These are phyloP conservation scores for Scortum barcoo DNA, from an alignment of 2,113 vertebrate species.

Conservation along the genomic window DNA sequence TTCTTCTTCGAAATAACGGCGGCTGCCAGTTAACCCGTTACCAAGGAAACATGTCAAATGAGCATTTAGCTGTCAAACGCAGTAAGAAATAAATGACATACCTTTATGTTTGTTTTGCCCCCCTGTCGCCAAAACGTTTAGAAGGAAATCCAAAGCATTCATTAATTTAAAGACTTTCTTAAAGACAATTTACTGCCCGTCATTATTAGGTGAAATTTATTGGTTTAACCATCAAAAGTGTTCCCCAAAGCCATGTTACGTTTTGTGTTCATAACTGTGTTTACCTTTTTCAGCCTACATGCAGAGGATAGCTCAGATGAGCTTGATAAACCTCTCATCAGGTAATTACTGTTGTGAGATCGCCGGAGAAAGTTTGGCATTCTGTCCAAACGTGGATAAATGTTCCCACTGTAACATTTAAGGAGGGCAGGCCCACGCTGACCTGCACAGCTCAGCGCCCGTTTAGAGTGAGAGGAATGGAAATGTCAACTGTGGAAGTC, in stretches of 20 bases:
- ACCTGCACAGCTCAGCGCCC: conserved; percentile 38
- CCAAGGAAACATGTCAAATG: background rate
- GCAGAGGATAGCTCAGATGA: background rate
- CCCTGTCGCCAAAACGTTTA: background rate
- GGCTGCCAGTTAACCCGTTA: background rate
- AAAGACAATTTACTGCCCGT: background rate
- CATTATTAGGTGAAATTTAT: background rate
- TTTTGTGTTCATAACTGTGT: background rate
- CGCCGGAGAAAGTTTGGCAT: conserved; percentile 8
- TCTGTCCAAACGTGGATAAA: conserved; percentile 55
- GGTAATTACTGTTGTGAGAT: background rate
- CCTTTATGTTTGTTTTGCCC: too few relatives aligned
- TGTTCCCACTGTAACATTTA: conserved; percentile 63
- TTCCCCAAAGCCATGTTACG: too few relatives aligned
- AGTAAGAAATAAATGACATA: background rate
- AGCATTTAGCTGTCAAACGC: background rate
- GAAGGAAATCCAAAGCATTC: background rate
- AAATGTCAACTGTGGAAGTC: conserved; percentile 66
- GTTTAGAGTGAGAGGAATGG: conserved; percentile 46
- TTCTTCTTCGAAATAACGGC: background rate
- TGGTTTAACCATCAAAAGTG: background rate
- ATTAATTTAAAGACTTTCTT: background rate
- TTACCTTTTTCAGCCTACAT: background rate
- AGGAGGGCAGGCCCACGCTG: conserved; percentile 33
- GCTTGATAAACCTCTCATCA: background rate